A percentile compares a stretch with the other conserved stretches of the same genome.
phyloP scores from a whole-genome alignment of 2,888 invertebrate genomes.

The Drosophila setosimentum region DNA sequence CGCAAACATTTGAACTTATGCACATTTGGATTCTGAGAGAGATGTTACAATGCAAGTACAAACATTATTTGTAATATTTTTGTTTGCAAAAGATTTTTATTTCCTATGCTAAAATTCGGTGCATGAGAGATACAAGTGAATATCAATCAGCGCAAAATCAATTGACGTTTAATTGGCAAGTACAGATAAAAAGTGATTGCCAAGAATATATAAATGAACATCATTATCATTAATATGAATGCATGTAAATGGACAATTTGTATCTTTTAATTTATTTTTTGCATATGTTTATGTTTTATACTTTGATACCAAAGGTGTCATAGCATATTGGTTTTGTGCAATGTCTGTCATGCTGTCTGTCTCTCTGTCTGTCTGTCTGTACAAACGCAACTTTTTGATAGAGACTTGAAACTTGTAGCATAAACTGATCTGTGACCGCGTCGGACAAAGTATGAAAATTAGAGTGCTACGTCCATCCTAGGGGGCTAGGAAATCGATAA shows the following conservation, averaged over 20 bases:
- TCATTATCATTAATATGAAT: constrained; percentile 39
- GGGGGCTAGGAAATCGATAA: neutral
- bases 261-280: constrained; percentile 32
- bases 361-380: neutral
- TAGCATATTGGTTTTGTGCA: neutral
- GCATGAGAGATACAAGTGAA: neutral
- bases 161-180: constrained; percentile 58
- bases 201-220: constrained; percentile 25
- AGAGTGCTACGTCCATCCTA: neutral
- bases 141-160: constrained; percentile 35
- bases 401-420: no score
- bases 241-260: constrained; percentile 39
- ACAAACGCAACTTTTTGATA: no score
- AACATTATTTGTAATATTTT: no score
- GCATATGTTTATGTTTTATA: constrained; percentile 13
- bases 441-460: neutral
- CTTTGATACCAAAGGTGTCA: neutral
- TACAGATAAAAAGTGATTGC: constrained; percentile 23
- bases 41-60: no score
- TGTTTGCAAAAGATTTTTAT: no score
- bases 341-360: no score
- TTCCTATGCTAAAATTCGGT: neutral
- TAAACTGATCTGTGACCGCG: no score
- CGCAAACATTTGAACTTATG: neutral
- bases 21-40: neutral